Base-by-base conservation (phyloP, 2,888 invertebrate species). In the Drosophila demipolita region DNA sequence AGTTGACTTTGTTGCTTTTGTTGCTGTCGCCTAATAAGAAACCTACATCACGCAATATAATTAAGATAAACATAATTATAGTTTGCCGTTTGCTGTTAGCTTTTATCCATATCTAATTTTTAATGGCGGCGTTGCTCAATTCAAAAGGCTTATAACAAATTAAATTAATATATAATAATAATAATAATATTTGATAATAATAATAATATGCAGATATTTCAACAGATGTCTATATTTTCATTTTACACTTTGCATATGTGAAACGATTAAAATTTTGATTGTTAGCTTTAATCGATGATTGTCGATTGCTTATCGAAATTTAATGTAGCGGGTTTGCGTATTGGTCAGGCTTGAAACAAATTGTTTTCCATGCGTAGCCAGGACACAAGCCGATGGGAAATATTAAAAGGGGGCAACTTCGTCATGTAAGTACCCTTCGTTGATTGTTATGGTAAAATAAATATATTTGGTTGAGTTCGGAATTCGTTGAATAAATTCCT, bases 31-130 rank as follows among this genome's bases (percentile, higher is more conserved):
- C 80, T 86, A 88, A 89, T 85, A 89, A 75, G 84, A 83, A 86
- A 88, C 89, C 73, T 83, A 75, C 82, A 77, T 88, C 87, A 87
- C 88, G 87, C 88, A 86, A 88, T 87, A 87, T 86, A 90, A 87
- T 87, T 87, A 90, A 90, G 90, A 87, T 87, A 87, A 87, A 88
- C 88, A 88, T 87, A 90, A 90, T 87, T 88, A 88, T 86, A 80
- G 87, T 86, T 87, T 58, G 73, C 69, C 66, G 74, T 73, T 76
- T 70, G 70, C 73, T 80, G 58, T 72, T 82, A 60, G 54, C 38
- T 57, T 59, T 54, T 54, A 64, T 70, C 65, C 65, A 38, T 55
- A 60, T 77, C 75, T 67, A 80, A 87, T 82, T 75, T 75, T 67
- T 73, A 75, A 78, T 87, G 69, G 74, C 71, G 70, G 38, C 50